Conservation (phyloP, 2,888 invertebrate genomes). For the Anodontia alba region DNA sequence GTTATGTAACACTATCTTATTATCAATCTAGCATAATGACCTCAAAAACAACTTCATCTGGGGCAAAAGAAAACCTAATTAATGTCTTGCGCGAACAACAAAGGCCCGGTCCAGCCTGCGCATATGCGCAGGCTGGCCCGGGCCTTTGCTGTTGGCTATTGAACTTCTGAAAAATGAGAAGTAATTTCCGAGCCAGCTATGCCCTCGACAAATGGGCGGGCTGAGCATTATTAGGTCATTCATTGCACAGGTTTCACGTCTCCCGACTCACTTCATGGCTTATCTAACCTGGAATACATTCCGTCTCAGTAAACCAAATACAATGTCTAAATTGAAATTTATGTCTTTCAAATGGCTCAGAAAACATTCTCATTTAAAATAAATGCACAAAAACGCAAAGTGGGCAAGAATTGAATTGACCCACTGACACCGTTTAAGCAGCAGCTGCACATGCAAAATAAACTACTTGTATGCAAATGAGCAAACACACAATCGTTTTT, state of each 20-base stretch:
- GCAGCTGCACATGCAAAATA: constrained; percentile 6
- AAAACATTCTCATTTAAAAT: not conserved
- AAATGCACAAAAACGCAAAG: not conserved
- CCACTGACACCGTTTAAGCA: not conserved
- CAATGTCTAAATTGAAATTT: not conserved
- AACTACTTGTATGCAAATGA: constrained; percentile 3
- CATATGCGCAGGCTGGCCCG: no score
- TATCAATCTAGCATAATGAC: not conserved
- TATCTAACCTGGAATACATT: constrained; percentile 1
- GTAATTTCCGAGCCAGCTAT: no score
- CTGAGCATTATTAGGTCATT: no score
- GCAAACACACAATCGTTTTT: not conserved
- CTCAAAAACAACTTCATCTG: no score
- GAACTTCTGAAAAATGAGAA: no score
- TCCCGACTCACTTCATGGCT: no score
- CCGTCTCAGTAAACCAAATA: not conserved
- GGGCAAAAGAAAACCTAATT: no score
- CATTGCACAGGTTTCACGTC: no score
- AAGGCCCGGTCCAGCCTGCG: no score
- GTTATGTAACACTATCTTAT: not conserved
- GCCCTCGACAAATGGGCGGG: no score
- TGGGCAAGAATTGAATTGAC: not conserved
- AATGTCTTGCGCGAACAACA: no score
- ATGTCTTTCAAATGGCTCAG: not conserved
- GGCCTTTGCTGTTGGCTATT: no score